phyloP scores from a whole-genome alignment of 92 coral and sea anemone genomes.

The Pocillopora meandrina region DNA sequence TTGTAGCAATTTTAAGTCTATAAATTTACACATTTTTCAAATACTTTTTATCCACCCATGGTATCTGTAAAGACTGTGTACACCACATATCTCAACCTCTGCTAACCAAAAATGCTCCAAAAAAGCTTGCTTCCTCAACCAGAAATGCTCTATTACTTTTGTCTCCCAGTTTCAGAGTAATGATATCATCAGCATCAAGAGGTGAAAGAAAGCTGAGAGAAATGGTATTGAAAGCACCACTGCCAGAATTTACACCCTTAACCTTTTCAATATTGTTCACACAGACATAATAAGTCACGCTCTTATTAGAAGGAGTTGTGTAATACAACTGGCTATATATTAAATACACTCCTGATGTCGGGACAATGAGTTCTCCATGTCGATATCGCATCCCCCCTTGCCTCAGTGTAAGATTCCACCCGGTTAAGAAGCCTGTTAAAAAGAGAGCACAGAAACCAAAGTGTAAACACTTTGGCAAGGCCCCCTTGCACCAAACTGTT shows the following conservation, averaged over 20 bases:
- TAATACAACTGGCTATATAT: slow-evolving; percentile 42
- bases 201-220: slow-evolving; percentile 29
- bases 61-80: no score
- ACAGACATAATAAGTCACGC: slow-evolving; percentile 19
- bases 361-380: slow-evolving; percentile 44
- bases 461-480: slow-evolving; percentile 47
- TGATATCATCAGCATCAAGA: slow-evolving; percentile 22
- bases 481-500: slow-evolving; percentile 42
- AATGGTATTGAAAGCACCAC: slow-evolving; percentile 3
- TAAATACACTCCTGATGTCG: slow-evolving; percentile 45
- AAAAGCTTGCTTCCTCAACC: slow-evolving; percentile 21
- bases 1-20: neutral
- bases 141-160: slow-evolving; percentile 3
- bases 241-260: slow-evolving; percentile 19
- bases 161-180: slow-evolving; percentile 30
- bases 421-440: slow-evolving; percentile 44
- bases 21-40: neutral
- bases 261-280: slow-evolving; percentile 13
- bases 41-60: neutral
- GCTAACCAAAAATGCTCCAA: slow-evolving; percentile 40
- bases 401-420: slow-evolving; percentile 40
- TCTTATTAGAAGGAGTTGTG: neutral
- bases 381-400: slow-evolving; percentile 45
- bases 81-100: neutral
- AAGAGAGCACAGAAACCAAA: slow-evolving; percentile 46